Base-by-base conservation (phyloP, 2,113 vertebrate genomes). In the Carlito syrichta region DNA sequence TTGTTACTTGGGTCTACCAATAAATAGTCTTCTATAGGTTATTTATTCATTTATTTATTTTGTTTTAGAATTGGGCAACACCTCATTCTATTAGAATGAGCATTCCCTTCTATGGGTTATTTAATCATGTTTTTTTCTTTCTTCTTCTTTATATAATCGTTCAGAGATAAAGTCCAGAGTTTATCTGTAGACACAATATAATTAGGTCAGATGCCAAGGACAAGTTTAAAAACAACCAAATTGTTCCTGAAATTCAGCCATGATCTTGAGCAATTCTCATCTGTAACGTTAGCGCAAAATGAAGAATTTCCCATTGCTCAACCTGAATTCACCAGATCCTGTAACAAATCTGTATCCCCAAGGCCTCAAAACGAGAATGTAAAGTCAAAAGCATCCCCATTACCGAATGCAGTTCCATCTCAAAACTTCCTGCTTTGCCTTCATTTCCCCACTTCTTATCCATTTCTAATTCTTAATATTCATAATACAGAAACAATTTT, bases 221-320 rank as follows among this genome's bases (percentile, higher is more conserved):
- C 25, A 86, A n/a, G 43, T 87, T 97, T 96, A 62, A 97, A 96
- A 97, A 45, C 30, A 94, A 93, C 79, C 77, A 82, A 81, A 74
- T 4, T 35, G 17, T 32, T 90, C 66, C 58, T 86, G 43, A 95
- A 89, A 88, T 96, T 94, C 66, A 69, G 54, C 17, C 85, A 66
- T 43, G 20, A 69, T 48, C 48, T 78, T 86, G n/a, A 52, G 27
- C 48, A 95, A 88, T 40, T 78, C 30, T 94, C 76, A 79, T 68
- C 58, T 45, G 11, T 92, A 73, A 86, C 60, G 79, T 43, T 40
- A 54, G 8, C n/a, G 17, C 43, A 88, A 90, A 95, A 73, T 0
- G 20, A 56, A 60, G 10, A 86, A 87, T 50, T 71, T 27, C 52
- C 22, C 52, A 45, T 71, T 83, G 50, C 8, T 63, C 50, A 89